Conservation (phyloP, 2,113 vertebrate species). For the Leptosomus discolor region DNA sequence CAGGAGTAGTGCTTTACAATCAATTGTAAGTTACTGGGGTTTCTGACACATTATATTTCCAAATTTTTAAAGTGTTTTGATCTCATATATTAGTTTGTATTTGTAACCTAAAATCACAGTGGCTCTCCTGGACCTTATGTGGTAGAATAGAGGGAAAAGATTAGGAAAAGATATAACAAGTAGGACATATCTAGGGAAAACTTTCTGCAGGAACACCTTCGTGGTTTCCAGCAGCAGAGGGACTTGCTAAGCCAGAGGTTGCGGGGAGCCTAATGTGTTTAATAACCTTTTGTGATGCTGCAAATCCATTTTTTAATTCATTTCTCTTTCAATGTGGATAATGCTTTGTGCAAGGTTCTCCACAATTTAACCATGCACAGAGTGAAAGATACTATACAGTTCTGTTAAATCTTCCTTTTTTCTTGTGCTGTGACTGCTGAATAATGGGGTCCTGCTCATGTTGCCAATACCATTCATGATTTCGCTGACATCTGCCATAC, state of each 20-base stretch:
- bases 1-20: background rate
- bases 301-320: background rate
- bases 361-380: background rate
- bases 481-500: background rate
- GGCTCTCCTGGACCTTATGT: background rate
- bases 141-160: background rate
- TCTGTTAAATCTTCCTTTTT: background rate
- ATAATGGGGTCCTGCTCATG: background rate
- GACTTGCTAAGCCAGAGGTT: background rate
- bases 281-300: background rate
- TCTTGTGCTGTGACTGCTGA: background rate
- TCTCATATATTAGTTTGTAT: background rate
- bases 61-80: background rate
- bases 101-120: too few relatives aligned
- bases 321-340: background rate
- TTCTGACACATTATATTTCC: background rate
- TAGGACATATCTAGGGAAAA: background rate
- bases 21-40: background rate
- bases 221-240: background rate
- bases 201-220: background rate
- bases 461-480: background rate
- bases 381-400: background rate
- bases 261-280: background rate
- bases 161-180: background rate
- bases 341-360: background rate